phyloP scores from a whole-genome alignment of 2,888 invertebrate genomes.

The Hypomecis punctinalis region DNA sequence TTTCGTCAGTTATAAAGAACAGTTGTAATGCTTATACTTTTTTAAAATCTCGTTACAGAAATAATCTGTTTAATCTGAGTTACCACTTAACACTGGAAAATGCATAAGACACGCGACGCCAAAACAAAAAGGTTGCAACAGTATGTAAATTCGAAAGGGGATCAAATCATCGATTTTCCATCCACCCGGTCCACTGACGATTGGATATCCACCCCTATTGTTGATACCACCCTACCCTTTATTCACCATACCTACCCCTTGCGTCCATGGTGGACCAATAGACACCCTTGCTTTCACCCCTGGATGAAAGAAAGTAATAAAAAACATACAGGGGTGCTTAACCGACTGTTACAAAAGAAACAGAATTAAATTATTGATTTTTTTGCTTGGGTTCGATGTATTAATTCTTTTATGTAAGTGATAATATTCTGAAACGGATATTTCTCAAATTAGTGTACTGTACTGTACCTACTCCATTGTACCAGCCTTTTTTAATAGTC shows the following conservation, averaged over 20 bases:
- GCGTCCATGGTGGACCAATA: conserved; percentile 15
- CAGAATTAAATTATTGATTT: neutral
- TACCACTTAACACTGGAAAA: no score
- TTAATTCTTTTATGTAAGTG: neutral
- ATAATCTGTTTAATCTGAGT: no score
- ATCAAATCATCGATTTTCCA: conserved; percentile 18
- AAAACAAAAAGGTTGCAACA: neutral
- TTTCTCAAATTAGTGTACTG: no score
- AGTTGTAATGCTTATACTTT: no score
- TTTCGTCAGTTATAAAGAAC: no score
- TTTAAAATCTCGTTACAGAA: no score
- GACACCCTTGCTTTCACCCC: conserved; percentile 18
- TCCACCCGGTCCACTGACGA: conserved; percentile 2
- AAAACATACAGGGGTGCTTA: conserved; percentile 11
- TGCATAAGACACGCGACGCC: neutral
- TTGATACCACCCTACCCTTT: conserved; percentile 9
- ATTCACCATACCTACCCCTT: neutral
- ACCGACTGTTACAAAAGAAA: conserved; percentile 1
- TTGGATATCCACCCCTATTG: conserved; percentile 27
- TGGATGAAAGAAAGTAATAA: conserved; percentile 24
- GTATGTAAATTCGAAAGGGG: neutral
- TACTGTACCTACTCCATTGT: no score
- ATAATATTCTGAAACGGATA: no score
- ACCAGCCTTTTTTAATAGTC: no score
- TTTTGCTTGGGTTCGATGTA: neutral